These are phyloP conservation scores for Hypotaenidia philippensis DNA, from an alignment of 2,797 vertebrate species.

Conservation along the genomic window DNA sequence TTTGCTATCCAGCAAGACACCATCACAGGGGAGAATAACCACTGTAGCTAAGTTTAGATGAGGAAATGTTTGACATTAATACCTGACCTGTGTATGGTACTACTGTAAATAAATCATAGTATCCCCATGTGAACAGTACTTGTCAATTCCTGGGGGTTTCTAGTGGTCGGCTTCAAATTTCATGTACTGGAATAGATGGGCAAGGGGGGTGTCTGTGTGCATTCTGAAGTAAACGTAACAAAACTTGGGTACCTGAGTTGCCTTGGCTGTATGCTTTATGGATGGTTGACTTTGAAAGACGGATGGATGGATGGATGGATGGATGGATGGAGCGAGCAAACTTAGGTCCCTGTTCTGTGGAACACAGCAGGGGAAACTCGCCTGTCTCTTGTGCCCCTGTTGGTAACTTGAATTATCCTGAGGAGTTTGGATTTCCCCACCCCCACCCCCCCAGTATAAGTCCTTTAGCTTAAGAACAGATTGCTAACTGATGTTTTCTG, in stretches of 20 bases:
- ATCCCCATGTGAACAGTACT: conserved; percentile 2
- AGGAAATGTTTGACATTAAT: conserved; percentile 13
- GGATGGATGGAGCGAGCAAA: background rate
- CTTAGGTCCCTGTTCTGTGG: background rate
- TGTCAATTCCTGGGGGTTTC: conserved; percentile 29
- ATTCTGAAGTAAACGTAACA: background rate
- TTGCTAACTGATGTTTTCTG: background rate
- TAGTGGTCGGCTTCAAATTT: background rate
- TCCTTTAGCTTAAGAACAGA: background rate
- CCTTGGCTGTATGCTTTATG: background rate
- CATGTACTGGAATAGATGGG: background rate
- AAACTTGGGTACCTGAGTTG: background rate
- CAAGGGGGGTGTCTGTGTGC: background rate
- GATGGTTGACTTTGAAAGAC: background rate
- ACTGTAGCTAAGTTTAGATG: background rate
- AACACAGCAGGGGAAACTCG: background rate
- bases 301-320: too few relatives aligned
- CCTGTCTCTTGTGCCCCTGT: background rate
- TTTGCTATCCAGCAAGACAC: background rate
- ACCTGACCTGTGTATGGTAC: conserved; percentile 36
- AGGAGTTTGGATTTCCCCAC: too few relatives aligned
- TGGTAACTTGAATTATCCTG: background rate
- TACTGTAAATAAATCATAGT: conserved; percentile 76
- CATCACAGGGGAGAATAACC: background rate
- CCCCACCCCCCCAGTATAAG: background rate